phyloP scores from a whole-genome alignment of 2,888 invertebrate genomes.

The Cabera pusaria region DNA sequence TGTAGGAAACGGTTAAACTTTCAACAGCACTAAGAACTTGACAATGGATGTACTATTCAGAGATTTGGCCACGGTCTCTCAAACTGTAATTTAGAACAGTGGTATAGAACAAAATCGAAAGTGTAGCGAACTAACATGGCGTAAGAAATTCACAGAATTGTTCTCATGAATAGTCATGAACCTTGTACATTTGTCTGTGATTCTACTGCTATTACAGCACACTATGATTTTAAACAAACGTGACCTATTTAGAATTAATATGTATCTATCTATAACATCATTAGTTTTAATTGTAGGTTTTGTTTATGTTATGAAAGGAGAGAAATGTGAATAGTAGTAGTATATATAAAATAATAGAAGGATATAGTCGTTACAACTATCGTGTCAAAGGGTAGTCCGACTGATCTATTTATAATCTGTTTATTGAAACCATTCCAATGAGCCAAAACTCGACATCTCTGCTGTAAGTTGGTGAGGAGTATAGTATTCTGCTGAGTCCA shows the following conservation, averaged over 20 bases:
- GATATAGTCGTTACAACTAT: no score
- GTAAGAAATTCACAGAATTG: conserved; percentile 30
- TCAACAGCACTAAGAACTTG: conserved; percentile 8
- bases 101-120: conserved; percentile 31
- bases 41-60: conserved; percentile 1
- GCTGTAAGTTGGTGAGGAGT: no score
- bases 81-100: conserved; percentile 23
- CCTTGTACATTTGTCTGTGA: conserved; percentile 22
- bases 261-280: no score
- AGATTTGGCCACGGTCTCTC: conserved; percentile 15
- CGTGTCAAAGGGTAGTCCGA: no score
- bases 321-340: no score
- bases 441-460: no score
- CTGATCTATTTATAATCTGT: no score
- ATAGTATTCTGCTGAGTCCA: no score
- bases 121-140: conserved; percentile 22
- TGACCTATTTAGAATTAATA: conserved; percentile 1
- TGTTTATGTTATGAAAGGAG: no score
- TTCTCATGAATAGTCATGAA: conserved; percentile 31
- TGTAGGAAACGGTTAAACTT: conserved; percentile 12
- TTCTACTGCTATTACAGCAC: conserved; percentile 20
- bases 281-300: no score
- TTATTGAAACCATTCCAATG: no score
- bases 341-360: no score
- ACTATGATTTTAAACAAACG: conserved; percentile 15